These are phyloP conservation scores for Stenotaenia linearis DNA, from an alignment of 2,888 invertebrate genomes.

Conservation along the genomic window DNA sequence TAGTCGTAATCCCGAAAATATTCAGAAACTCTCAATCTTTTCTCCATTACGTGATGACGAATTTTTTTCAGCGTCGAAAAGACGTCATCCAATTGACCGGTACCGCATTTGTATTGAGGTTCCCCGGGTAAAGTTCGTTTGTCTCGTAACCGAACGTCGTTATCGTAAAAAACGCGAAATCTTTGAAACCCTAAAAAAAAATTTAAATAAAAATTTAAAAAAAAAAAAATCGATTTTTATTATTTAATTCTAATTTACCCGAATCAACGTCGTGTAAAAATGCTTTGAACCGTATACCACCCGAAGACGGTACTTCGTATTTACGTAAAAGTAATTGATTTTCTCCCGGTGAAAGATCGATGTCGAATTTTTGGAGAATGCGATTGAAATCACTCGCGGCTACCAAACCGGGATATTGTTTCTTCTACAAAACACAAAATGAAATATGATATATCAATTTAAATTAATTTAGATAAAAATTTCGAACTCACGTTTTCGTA, in stretches of 20 bases:
- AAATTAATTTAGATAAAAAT: no score
- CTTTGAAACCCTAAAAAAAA: slow-evolving; percentile 27
- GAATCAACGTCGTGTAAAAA: slow-evolving; percentile 29
- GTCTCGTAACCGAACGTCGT: slow-evolving; percentile 2
- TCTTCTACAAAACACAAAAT: slow-evolving; percentile 18
- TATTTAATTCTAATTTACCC: not conserved
- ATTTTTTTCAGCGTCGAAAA: slow-evolving; percentile 13
- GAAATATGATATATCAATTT: no score
- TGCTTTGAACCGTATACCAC: slow-evolving; percentile 17
- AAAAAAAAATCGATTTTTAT: no score
- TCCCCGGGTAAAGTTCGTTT: not conserved
- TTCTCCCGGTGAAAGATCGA: slow-evolving; percentile 22
- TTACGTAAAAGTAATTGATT: slow-evolving; percentile 17
- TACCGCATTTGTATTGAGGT: not conserved
- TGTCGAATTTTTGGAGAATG: not conserved
- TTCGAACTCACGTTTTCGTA: not conserved
- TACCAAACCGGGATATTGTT: slow-evolving; percentile 16
- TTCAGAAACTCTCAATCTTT: slow-evolving; percentile 28
- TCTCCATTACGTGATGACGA: slow-evolving; percentile 20
- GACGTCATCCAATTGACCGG: not conserved
- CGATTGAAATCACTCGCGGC: slow-evolving; percentile 7
- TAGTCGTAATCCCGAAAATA: slow-evolving; percentile 30
- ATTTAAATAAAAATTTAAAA: no score
- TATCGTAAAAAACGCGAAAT: slow-evolving; percentile 2
- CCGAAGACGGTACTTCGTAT: slow-evolving; percentile 18